Conservation (phyloP, 2,113 vertebrate genomes). For the Indicator indicator region DNA sequence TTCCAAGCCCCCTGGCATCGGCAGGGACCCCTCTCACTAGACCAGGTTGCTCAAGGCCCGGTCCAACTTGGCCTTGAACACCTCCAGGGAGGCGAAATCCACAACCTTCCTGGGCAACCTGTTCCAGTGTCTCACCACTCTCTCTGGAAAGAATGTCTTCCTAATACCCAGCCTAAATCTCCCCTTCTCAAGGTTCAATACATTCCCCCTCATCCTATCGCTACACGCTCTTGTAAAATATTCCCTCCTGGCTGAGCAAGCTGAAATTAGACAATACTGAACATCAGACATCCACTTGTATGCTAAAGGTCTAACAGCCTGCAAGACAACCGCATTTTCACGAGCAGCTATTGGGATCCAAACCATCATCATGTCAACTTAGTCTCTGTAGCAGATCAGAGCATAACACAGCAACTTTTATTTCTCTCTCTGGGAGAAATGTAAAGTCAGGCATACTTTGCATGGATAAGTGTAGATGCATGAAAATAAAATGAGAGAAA, state of each 20-base stretch:
- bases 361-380: not conserved
- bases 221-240: too few species aligned
- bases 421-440: not conserved
- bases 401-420: not conserved
- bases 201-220: too few species aligned
- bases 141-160: too few species aligned
- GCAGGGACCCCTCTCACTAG: too few species aligned
- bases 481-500: not conserved
- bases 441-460: not conserved
- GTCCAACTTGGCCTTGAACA: too few species aligned
- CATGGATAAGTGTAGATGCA: not conserved
- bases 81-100: too few species aligned
- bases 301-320: not conserved
- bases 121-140: too few species aligned
- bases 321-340: not conserved
- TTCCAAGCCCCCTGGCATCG: too few species aligned
- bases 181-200: too few species aligned
- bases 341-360: not conserved
- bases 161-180: too few species aligned
- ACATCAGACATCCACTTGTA: not conserved
- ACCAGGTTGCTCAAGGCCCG: too few species aligned
- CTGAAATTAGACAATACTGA: not conserved
- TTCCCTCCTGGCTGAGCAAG: not conserved
- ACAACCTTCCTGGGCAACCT: too few species aligned
- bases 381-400: not conserved